Base-by-base conservation (phyloP, 2,888 invertebrate genomes). In the Lamproptera curius region DNA sequence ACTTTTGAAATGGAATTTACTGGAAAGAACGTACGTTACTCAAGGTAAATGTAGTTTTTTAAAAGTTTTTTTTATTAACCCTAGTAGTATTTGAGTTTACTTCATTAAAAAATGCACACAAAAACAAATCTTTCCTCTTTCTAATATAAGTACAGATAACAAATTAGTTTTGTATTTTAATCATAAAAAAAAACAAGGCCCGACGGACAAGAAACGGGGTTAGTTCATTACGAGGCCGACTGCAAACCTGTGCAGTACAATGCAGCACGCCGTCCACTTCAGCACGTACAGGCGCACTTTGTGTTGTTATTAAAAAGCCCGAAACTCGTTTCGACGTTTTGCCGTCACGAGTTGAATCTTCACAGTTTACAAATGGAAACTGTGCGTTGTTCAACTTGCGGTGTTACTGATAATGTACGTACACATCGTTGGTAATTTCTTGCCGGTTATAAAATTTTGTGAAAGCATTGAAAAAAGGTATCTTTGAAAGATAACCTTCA, bases 241-340 rank as follows among this genome's bases (percentile, higher is more conserved):
- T 10, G 36, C 36, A 15, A 23, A 16, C 28, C 46, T 14, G 35
- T 41, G 15, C 46, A 31, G 33, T 6, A 20, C 20, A 20, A 20
- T 20, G 20, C 20, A 28, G 28, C 9, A 8, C 28, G 28, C 28
- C 16, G 47, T 37, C 61, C 63, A 60, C 63, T 65, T 44, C 50
- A 54, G 62, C 64, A 65, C 62, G 62, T 58, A 52, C 57, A 50
- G 52, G 50, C 51, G 52, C 59, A 54, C 61, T 67, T 63, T 63
- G 63, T 61, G 59, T 60, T 58, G 58, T 65, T 69, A 68, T 70
- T 63, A 65, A 67, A 65, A 65, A 61, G 58, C 60, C 66, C 59
- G 65, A 73, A 75, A 69, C 71, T 70, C 63, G 65, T 68, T 71
- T 63, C 62, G 59, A 58, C 59, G 51, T 63, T 59, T 53, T 51